phyloP scores from a whole-genome alignment of 2,113 vertebrate species.

The Sphaerodactylus townsendi region DNA sequence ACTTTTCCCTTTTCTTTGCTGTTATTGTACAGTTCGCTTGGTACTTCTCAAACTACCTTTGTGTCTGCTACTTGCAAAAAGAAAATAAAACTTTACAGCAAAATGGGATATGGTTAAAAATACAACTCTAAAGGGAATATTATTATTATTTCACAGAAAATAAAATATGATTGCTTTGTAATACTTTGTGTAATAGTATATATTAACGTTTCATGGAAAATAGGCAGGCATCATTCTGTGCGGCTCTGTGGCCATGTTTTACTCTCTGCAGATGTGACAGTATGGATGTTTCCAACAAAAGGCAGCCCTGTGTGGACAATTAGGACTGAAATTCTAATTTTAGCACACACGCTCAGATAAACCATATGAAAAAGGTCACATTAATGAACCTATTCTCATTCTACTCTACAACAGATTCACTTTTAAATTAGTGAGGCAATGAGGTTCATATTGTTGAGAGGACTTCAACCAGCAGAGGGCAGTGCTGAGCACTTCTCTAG shows the following conservation, averaged over 20 bases:
- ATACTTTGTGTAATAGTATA: background rate
- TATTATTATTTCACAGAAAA: background rate
- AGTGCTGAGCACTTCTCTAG: background rate
- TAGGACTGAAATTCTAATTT: background rate
- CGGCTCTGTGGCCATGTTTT: background rate
- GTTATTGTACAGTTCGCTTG: background rate
- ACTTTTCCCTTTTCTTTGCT: background rate
- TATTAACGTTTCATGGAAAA: background rate
- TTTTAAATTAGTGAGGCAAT: background rate
- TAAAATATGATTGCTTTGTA: background rate
- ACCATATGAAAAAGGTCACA: background rate
- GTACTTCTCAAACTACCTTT: background rate
- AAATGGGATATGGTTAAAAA: background rate
- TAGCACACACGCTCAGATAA: background rate
- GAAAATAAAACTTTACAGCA: background rate
- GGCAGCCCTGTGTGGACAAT: background rate
- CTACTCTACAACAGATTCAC: background rate
- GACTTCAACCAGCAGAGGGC: constrained; percentile 14
- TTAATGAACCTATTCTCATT: background rate
- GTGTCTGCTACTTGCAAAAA: too few species aligned
- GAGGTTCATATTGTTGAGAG: background rate
- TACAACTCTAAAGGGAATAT: background rate
- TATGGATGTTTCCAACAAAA: background rate
- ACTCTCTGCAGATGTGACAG: background rate
- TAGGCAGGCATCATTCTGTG: background rate